Conservation (phyloP, 2,888 invertebrate species). For the Rosalia funebris region DNA sequence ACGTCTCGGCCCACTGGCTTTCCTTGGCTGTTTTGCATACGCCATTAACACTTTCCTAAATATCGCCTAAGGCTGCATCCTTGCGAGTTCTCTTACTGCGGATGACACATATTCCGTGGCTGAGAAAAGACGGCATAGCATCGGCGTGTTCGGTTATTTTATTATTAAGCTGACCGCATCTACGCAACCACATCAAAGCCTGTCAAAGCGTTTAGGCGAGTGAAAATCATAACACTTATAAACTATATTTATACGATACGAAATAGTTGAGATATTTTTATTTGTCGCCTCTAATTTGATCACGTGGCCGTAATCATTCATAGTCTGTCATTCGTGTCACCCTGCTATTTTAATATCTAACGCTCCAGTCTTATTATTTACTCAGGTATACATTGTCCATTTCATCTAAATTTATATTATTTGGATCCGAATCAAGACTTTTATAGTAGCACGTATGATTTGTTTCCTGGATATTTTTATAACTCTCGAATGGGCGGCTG, state of each 20-base stretch:
- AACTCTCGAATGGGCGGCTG: slow-evolving; percentile 26
- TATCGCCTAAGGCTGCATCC: neutral
- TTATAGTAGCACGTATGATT: slow-evolving; percentile 46
- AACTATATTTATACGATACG: slow-evolving; percentile 41
- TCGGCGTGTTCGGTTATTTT: too few species aligned
- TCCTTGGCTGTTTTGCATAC: neutral
- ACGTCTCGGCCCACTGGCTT: slow-evolving; percentile 5
- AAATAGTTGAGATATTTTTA: slow-evolving; percentile 46
- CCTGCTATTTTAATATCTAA: slow-evolving; percentile 50
- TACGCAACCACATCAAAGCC: slow-evolving; percentile 32
- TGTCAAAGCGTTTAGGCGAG: slow-evolving; percentile 33
- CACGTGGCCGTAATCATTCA: slow-evolving; percentile 62
- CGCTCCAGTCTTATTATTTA: slow-evolving; percentile 31
- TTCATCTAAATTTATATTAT: slow-evolving; percentile 48
- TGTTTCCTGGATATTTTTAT: slow-evolving; percentile 38
- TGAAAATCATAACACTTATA: slow-evolving; percentile 35
- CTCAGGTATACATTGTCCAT: slow-evolving; percentile 32
- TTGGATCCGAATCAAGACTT: slow-evolving; percentile 48
- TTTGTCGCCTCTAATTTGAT: slow-evolving; percentile 52
- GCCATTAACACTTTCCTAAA: neutral
- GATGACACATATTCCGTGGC: neutral
- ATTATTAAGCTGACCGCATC: slow-evolving; percentile 22
- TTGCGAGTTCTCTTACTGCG: neutral
- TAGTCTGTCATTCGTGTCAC: slow-evolving; percentile 59
- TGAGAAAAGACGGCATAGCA: neutral